These are phyloP conservation scores for Centropyge bicolor DNA, from an alignment of 2,797 vertebrate genomes.

Conservation along the genomic window DNA sequence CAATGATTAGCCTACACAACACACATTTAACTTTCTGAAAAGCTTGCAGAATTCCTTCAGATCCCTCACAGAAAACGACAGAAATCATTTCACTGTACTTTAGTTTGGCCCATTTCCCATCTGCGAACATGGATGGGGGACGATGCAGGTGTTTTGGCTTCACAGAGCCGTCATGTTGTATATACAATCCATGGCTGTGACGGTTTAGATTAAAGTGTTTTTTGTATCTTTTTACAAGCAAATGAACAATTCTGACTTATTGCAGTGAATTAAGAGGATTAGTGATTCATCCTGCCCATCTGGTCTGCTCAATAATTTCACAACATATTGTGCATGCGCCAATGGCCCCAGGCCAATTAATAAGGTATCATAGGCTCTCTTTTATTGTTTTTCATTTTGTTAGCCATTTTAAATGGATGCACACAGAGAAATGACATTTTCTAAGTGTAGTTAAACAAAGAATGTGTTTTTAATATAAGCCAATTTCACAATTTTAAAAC, in stretches of 20 bases:
- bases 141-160: too few species aligned
- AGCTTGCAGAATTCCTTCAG: too few species aligned
- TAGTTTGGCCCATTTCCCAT: too few species aligned
- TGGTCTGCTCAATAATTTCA: slow-evolving; percentile 7
- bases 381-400: neutral
- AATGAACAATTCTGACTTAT: neutral
- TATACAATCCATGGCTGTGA: neutral
- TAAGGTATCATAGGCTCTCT: slow-evolving; percentile 1
- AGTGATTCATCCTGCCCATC: neutral
- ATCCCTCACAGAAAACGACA: too few species aligned
- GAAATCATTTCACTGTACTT: too few species aligned
- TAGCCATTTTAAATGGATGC: neutral
- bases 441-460: neutral
- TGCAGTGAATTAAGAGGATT: slow-evolving; percentile 2
- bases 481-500: neutral
- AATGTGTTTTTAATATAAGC: neutral
- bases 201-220: neutral
- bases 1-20: too few species aligned
- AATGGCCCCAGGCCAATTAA: slow-evolving; percentile 2
- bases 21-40: too few species aligned
- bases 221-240: neutral
- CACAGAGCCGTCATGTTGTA: too few species aligned
- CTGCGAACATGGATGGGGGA: too few species aligned
- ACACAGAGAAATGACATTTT: neutral
- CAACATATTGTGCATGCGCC: neutral